Evolutionary conservation across 2,888 invertebrate species (phyloP).

Genomic region (Pheosia gnoma): DNA sequence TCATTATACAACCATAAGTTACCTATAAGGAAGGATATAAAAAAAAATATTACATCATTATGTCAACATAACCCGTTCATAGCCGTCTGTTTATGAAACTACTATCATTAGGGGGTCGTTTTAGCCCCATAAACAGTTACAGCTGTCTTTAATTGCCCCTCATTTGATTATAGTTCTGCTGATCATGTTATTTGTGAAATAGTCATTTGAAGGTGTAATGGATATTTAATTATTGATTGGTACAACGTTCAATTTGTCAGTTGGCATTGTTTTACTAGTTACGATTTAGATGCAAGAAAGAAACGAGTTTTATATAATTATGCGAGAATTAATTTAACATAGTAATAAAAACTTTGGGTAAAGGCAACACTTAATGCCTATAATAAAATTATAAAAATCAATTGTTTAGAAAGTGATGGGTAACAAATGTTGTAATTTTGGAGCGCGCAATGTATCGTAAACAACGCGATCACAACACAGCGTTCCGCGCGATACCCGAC

Average conservation of each 20-base stretch:
- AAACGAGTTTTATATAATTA: too few relatives aligned
- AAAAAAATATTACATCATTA: neutral
- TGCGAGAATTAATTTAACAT: too few relatives aligned
- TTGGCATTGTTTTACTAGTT: neutral
- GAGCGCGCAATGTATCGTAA: too few relatives aligned
- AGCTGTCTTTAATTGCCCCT: slow-evolving; percentile 3
- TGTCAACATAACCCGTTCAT: slow-evolving; percentile 5
- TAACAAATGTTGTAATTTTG: too few relatives aligned
- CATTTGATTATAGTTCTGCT: slow-evolving; percentile 2
- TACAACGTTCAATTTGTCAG: neutral
- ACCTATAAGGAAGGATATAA: neutral
- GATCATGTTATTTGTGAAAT: slow-evolving; percentile 3
- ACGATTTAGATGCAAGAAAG: too few relatives aligned
- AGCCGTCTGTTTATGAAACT: neutral
- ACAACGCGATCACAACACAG: too few relatives aligned
- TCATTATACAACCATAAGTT: neutral
- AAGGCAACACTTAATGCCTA: too few relatives aligned
- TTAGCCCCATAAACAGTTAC: neutral
- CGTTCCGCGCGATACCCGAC: too few relatives aligned
- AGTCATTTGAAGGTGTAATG: neutral
- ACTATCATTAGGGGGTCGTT: slow-evolving; percentile 2
- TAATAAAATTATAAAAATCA: too few relatives aligned
- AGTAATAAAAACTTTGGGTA: too few relatives aligned
- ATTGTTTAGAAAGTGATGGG: too few relatives aligned
- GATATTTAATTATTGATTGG: neutral